phyloP scores from a whole-genome alignment of 2,888 invertebrate genomes.

The Drosophila incognita region DNA sequence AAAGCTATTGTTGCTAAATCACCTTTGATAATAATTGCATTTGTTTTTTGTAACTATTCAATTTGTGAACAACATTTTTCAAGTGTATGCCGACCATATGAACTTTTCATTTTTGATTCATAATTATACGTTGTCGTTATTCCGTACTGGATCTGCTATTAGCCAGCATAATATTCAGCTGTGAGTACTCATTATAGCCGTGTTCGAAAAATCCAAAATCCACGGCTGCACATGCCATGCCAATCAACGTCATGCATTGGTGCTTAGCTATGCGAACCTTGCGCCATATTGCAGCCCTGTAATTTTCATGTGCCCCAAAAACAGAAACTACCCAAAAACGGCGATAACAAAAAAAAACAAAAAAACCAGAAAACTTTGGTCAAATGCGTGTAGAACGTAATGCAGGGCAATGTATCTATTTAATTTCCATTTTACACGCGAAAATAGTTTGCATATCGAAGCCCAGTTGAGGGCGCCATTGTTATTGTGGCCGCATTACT shows the following conservation, averaged over 20 bases:
- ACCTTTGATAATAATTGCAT: neutral
- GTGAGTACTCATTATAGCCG: slow-evolving; percentile 1
- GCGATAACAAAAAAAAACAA: slow-evolving; percentile 4
- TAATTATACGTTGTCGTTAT: neutral
- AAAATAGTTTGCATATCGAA: slow-evolving; percentile 64
- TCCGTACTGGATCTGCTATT: neutral
- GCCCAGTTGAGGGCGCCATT: slow-evolving; percentile 28
- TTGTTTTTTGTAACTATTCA: neutral
- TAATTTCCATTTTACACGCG: slow-evolving; percentile 75
- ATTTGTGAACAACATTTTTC: neutral
- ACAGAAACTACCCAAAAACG: slow-evolving; percentile 17
- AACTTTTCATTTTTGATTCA: neutral
- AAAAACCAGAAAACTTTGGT: slow-evolving; percentile 14
- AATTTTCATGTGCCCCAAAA: slow-evolving; percentile 39
- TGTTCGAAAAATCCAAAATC: slow-evolving; percentile 8
- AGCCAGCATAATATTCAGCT: slow-evolving; percentile 12
- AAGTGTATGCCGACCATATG: neutral
- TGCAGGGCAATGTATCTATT: slow-evolving; percentile 58
- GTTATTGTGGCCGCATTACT: slow-evolving; percentile 48
- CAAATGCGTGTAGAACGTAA: slow-evolving; percentile 28
- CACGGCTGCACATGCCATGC: neutral
- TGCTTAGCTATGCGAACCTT: slow-evolving; percentile 27
- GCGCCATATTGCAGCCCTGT: slow-evolving; percentile 39
- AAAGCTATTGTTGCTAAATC: neutral
- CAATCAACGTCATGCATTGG: slow-evolving; percentile 57